Evolutionary conservation across 2,113 vertebrate species (phyloP).

Genomic region (Phalacrocorax aristotelis): DNA sequence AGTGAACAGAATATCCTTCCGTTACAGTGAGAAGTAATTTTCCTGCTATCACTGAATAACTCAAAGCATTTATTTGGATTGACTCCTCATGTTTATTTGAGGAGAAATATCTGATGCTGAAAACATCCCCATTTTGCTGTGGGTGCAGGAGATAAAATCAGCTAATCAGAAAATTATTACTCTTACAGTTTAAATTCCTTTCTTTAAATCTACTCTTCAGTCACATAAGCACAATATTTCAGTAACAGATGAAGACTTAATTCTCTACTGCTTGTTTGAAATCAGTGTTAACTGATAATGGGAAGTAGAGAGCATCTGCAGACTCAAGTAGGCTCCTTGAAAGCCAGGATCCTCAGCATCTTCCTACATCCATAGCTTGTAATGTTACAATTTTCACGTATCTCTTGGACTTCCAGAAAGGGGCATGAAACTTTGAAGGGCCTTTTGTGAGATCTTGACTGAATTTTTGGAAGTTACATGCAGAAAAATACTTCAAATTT

Average conservation of each 20-base stretch:
- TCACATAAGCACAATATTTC: not conserved
- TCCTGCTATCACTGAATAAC: not conserved
- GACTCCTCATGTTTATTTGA: not conserved
- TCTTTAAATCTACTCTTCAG: not conserved
- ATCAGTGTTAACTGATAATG: not conserved
- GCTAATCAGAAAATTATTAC: not conserved
- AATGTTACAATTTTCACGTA: not conserved
- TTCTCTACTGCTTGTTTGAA: not conserved
- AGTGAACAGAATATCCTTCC: constrained; percentile 4
- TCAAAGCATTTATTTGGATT: not conserved
- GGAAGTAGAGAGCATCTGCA: not conserved
- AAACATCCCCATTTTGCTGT: not conserved
- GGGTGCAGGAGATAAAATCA: not conserved
- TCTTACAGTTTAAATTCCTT: not conserved
- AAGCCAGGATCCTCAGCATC: not conserved
- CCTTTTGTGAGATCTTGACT: not conserved
- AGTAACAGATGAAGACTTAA: not conserved
- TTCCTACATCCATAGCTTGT: not conserved
- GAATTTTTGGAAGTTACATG: not conserved
- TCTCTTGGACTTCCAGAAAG: not conserved
- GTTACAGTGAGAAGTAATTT: not conserved
- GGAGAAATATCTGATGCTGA: not conserved
- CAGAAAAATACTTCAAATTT: not conserved
- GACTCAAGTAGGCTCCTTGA: not conserved
- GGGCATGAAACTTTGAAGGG: not conserved